phyloP scores from a whole-genome alignment of 2,113 vertebrate species.

The Anguilla japonica region DNA sequence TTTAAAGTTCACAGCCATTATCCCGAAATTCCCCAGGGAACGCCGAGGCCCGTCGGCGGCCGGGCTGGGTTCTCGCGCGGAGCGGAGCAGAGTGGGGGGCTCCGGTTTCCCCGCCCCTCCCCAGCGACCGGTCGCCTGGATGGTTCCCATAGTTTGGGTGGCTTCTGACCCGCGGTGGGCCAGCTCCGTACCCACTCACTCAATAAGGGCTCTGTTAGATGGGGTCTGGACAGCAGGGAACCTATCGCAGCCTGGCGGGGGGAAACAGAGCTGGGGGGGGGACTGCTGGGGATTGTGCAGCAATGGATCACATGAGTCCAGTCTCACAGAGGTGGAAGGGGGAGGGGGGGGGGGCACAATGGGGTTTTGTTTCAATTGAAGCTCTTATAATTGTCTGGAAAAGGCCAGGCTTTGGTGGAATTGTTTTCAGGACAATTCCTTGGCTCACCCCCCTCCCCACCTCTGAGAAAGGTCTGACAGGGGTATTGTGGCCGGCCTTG shows the following conservation, averaged over 20 bases:
- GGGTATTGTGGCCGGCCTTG: constrained; percentile 14
- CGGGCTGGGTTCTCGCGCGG: constrained; percentile 53
- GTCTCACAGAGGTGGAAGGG: constrained; percentile 54
- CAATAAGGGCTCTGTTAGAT: constrained; percentile 71
- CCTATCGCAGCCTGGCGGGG: constrained; percentile 58
- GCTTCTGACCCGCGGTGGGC: constrained; percentile 56
- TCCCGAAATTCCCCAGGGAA: constrained; percentile 51
- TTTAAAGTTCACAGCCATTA: constrained; percentile 43
- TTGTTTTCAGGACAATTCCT: constrained; percentile 39
- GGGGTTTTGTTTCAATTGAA: constrained; percentile 73
- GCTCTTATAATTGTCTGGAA: constrained; percentile 69
- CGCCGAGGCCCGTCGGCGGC: constrained; percentile 53
- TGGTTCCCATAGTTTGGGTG: constrained; percentile 71
- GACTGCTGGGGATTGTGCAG: constrained; percentile 62
- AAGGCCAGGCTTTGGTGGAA: constrained; percentile 55
- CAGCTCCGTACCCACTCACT: constrained; percentile 52
- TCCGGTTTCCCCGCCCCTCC: constrained; percentile 63
- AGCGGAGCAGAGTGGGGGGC: constrained; percentile 21
- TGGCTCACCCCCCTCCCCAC: constrained; percentile 6
- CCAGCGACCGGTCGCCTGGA: constrained; percentile 54
- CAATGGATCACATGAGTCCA: constrained; percentile 67
- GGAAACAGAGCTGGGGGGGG: constrained; percentile 59
- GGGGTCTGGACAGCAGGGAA: constrained; percentile 47
- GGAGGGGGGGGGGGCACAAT: constrained; percentile 27
- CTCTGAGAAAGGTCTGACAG: constrained; percentile 34